phyloP scores from a whole-genome alignment of 2,113 vertebrate genomes.

The Pardalotus punctatus region DNA sequence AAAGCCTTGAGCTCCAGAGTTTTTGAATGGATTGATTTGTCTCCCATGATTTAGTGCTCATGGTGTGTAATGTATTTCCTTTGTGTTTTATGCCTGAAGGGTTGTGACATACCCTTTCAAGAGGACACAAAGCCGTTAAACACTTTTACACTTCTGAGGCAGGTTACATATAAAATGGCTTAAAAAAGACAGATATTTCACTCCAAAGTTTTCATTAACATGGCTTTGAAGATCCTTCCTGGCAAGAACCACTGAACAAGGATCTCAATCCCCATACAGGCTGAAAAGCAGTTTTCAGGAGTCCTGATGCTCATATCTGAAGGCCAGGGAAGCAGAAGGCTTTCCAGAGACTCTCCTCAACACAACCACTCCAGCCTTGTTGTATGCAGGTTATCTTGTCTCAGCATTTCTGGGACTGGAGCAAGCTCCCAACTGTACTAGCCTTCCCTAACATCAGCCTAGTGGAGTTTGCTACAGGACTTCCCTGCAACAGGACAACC shows the following conservation, averaged over 20 bases:
- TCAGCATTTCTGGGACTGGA: background rate
- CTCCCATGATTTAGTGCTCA: background rate
- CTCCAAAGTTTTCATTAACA: background rate
- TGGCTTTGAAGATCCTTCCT: background rate
- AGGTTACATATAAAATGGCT: background rate
- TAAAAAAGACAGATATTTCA: background rate
- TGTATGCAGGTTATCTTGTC: background rate
- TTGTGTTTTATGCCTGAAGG: rapidly evolving
- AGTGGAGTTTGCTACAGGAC: background rate
- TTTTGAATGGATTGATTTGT: background rate
- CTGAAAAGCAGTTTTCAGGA: background rate
- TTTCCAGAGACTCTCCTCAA: background rate
- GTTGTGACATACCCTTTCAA: background rate
- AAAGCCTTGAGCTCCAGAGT: background rate
- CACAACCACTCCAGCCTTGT: background rate
- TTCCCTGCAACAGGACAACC: background rate
- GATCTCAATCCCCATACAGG: background rate
- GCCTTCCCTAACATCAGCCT: background rate
- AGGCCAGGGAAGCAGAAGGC: background rate
- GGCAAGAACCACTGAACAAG: background rate
- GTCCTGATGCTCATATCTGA: background rate
- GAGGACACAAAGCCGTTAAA: background rate
- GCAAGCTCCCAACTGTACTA: background rate
- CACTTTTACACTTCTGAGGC: background rate
- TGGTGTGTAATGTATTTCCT: background rate